These are phyloP conservation scores for Amitus sp. DNA, from an alignment of 2,888 invertebrate genomes.

Conservation along the genomic window DNA sequence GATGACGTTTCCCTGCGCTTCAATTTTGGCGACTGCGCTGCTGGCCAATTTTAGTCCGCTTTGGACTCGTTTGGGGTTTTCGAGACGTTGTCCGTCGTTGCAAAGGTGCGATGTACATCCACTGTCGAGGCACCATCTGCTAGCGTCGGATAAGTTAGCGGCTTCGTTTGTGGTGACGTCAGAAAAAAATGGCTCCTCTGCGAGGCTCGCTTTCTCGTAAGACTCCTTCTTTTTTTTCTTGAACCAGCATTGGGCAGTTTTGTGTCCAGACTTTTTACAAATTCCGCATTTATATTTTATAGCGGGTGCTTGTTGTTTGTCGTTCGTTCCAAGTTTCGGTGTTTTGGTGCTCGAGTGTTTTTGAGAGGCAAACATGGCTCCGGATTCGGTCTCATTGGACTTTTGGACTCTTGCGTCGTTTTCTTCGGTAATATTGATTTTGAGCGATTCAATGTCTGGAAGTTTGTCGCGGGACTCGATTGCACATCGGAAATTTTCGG, in stretches of 20 bases:
- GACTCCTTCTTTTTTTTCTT: background rate
- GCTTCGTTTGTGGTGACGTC: background rate
- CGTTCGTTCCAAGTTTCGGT: too few species aligned
- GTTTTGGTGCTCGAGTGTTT: too few species aligned
- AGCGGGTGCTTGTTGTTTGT: background rate
- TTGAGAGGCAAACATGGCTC: background rate
- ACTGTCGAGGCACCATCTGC: conserved; percentile 24
- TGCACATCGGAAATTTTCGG: conserved; percentile 28
- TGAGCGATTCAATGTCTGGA: conserved; percentile 18
- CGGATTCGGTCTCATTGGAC: background rate
- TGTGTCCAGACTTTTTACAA: background rate
- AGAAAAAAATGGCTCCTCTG: conserved; percentile 1
- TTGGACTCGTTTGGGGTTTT: background rate
- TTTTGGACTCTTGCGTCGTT: conserved; percentile 3
- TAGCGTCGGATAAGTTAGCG: background rate
- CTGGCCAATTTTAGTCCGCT: conserved; percentile 19
- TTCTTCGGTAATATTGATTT: conserved; percentile 14
- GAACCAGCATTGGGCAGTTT: background rate
- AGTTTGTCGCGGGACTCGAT: conserved; percentile 33
- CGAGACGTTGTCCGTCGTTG: conserved; percentile 16
- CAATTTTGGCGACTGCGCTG: conserved; percentile 16
- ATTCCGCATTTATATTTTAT: background rate
- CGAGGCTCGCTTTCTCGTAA: background rate
- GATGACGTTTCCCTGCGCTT: conserved; percentile 21
- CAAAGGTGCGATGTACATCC: conserved; percentile 32